Evolutionary conservation across 1,140 invertebrate genomes (phyloP), one percentile per base, ranked within the genome.

Genomic region (Penaeus chinensis): DNA sequence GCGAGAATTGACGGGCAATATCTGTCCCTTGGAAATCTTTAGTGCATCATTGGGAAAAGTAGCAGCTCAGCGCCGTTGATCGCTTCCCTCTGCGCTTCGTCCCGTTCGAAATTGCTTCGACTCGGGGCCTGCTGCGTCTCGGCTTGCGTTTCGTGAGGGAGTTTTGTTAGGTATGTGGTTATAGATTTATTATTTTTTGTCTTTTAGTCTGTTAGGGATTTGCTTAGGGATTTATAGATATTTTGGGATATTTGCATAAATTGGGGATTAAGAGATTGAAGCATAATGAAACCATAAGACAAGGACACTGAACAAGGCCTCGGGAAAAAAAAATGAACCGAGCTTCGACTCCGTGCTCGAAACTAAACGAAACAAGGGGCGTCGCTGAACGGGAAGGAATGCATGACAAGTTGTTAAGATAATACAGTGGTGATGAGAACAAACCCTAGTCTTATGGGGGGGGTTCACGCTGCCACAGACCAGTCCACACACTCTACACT

Each of bases 371-470:
- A 69, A 32, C 62, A 62, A 19, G 74, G 54, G 42, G 27, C 54
- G 54, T 8, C 54, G 54, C 54, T 16, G n/a, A 32, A 22, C 13
- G 27, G 80, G 61, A 32, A 18, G 47, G 79, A 87, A 80, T 87
- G 85, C 85, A 87, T 87, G 85, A 87, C 85, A 82, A 87, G 69
- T 82, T 37, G 85, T 87, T 82, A 77, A 87, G 79, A 82, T 82
- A 82, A 65, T 74, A 71, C 42, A 78, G 84, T 79, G 42, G 84
- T 61, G 77, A 77, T 54, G 16, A 32, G 63, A 24, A n/a, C 32
- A 42, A n/a, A 47, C 24, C 63, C 84, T 79, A 81, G 77, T 86
- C 78, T 81, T 65, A 54, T 86, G 81, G 81, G 76, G 81, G 76
- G 54, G 54, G 10, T 54, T 54, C 54, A 54, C 54, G 54, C 16